phyloP scores from a whole-genome alignment of 2,888 invertebrate genomes.

The Drosophila histrio region DNA sequence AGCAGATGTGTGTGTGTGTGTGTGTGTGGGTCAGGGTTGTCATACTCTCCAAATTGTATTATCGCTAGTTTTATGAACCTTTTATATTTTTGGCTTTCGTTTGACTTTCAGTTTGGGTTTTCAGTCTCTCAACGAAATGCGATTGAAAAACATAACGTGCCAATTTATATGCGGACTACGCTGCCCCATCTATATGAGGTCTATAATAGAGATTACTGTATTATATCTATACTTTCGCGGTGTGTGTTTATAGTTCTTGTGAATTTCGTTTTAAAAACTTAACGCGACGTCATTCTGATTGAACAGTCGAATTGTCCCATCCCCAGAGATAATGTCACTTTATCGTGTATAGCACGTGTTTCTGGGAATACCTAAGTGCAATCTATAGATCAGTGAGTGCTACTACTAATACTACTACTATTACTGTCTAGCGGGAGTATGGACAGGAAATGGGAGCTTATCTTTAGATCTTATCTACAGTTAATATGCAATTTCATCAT shows the following conservation, averaged over 20 bases:
- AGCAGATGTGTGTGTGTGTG: background rate
- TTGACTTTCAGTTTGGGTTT: background rate
- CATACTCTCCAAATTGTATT: slow-evolving; percentile 3
- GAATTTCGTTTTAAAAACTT: slow-evolving; percentile 18
- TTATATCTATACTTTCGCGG: slow-evolving; percentile 1
- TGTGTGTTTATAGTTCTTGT: slow-evolving; percentile 8
- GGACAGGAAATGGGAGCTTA: slow-evolving; percentile 1
- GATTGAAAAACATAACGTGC: slow-evolving; percentile 58
- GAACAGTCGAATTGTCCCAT: background rate
- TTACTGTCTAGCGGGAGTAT: background rate
- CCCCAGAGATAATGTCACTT: slow-evolving; percentile 8
- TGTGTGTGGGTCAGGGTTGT: slow-evolving; percentile 14
- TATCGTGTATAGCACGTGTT: slow-evolving; percentile 16
- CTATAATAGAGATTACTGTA: slow-evolving; percentile 10
- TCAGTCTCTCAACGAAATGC: slow-evolving; percentile 49
- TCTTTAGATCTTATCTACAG: slow-evolving; percentile 1
- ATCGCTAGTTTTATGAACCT: slow-evolving; percentile 6
- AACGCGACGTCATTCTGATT: slow-evolving; percentile 11
- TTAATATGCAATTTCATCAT: slow-evolving; percentile 16
- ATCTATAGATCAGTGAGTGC: slow-evolving; percentile 1
- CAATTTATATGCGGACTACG: slow-evolving; percentile 67
- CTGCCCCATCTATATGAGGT: slow-evolving; percentile 53
- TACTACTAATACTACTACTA: background rate
- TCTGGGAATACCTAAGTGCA: background rate
- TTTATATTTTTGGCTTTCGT: slow-evolving; percentile 6